phyloP scores from a whole-genome alignment of 2,888 invertebrate genomes.

The Calameuta pallipes region DNA sequence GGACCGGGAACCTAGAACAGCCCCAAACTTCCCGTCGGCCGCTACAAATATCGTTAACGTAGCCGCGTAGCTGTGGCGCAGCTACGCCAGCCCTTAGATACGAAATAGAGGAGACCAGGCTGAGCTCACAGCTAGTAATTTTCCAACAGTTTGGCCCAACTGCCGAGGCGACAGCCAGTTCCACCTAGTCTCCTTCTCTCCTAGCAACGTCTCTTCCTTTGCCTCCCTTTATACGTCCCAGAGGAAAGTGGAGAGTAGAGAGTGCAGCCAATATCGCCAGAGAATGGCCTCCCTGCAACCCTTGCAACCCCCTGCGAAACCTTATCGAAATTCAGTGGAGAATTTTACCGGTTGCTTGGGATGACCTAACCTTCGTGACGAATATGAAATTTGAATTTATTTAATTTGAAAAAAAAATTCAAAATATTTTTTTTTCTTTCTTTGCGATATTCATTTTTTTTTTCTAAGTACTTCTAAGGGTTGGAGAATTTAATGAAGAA shows the following conservation, averaged over 20 bases:
- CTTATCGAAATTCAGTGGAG: background rate
- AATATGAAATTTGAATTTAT: background rate
- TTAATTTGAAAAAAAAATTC: background rate
- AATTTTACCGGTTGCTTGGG: background rate
- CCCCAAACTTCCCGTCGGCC: slow-evolving; percentile 47
- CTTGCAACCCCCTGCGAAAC: background rate
- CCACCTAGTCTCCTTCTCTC: background rate
- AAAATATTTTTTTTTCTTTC: background rate
- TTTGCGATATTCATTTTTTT: background rate
- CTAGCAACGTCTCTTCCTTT: background rate
- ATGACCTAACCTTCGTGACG: background rate
- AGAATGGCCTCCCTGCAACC: background rate
- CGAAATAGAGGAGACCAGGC: slow-evolving; percentile 12
- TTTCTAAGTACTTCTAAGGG: background rate
- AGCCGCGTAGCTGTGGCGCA: slow-evolving; percentile 16
- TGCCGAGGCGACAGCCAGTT: background rate
- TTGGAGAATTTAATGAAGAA: background rate
- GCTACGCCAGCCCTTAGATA: slow-evolving; percentile 16
- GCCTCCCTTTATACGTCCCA: background rate
- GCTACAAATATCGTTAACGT: slow-evolving; percentile 64
- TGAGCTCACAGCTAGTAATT: slow-evolving; percentile 52
- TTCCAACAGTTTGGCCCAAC: slow-evolving; percentile 59
- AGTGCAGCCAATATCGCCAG: slow-evolving; percentile 43
- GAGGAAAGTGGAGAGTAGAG: slow-evolving; percentile 12
- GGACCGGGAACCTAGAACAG: slow-evolving; percentile 26